A percentile compares a stretch with the other conserved stretches of the same genome.
phyloP scores from a whole-genome alignment of 2,888 invertebrate species.

The Lycocerus yunnanus region DNA sequence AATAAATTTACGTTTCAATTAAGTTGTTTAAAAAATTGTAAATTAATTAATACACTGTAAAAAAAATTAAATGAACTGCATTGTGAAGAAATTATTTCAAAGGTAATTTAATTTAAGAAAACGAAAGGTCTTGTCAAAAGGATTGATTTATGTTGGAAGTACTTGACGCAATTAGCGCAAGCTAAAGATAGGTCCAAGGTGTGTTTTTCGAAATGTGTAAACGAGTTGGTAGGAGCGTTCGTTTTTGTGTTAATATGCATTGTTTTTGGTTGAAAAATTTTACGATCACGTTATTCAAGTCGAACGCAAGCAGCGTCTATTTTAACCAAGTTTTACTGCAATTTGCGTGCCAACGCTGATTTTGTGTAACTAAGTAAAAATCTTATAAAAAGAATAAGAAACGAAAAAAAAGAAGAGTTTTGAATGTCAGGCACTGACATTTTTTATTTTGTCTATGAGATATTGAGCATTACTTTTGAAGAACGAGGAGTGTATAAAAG shows the following conservation, averaged over 20 bases:
- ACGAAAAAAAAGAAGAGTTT: not conserved
- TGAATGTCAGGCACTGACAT: constrained; percentile 11
- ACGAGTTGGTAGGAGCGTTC: not conserved
- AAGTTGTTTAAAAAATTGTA: not conserved
- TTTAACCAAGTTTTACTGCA: constrained; percentile 1
- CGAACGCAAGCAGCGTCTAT: not conserved
- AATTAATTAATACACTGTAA: not conserved
- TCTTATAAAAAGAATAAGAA: not conserved
- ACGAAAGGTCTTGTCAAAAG: not conserved
- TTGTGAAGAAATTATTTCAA: not conserved
- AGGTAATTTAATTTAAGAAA: constrained; percentile 3
- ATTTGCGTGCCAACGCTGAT: not conserved
- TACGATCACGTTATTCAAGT: constrained; percentile 2
- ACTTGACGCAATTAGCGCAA: constrained; percentile 14
- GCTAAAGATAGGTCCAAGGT: constrained; percentile 6
- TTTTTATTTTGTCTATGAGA: constrained; percentile 4
- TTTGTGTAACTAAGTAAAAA: not conserved
- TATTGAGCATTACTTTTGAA: not conserved
- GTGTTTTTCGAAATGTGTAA: constrained; percentile 13
- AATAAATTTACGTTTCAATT: not conserved
- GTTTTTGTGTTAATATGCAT: constrained; percentile 8
- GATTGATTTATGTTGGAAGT: constrained; percentile 11
- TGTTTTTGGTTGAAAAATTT: constrained; percentile 10
- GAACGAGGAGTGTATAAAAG: constrained; percentile 3
- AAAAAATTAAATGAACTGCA: not conserved